Evolutionary conservation across 2,797 vertebrate genomes (phyloP), one percentile per base, ranked within the genome.

Genomic region (Coregonus suidteri): DNA sequence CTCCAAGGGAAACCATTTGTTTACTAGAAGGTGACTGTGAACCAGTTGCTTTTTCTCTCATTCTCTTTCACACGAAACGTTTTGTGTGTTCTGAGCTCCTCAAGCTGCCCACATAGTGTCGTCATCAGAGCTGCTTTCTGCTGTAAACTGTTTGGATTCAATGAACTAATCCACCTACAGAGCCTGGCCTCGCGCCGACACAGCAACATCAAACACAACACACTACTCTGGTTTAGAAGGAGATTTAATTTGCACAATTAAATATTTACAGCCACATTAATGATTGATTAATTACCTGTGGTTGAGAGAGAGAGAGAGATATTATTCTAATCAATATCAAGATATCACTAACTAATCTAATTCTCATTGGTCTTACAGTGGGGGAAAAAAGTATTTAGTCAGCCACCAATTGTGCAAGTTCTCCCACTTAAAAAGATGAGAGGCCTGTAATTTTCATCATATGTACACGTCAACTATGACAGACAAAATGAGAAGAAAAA

Each of bases 111-210:
- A 91, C 86, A 88, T 82, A 83, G 86, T 93, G 92, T 89, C 87
- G 86, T 94, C 92, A 93, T 85, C 81, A 85, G 90, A 91, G 90
- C 91, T 77, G 90, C 88, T 90, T 87, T 87, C 87, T 85, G 82
- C 90, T 89, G 87, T 92, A 95, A 94, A 95, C 92, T 93, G 94
- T 95, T 92, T 94, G 90, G 88, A 91, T 92, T 93, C 88, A 94
- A 93, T 91, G 87, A 95, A 93, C 93, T 93, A 89, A 91, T 93
- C 93, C 94, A 87, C 86, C 91, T 93, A 88, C 93, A 86, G 87
- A 75, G 72, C 82, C 88, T 91, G 89, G 86, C 88, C 77, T 35
- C 0, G 73, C 53, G 88, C 92, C 91, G 13, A 15, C 79, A 73
- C 59, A 11, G 59, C 76, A 82, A 81, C 88, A 84, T 84, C 88